A percentile compares a stretch with the other conserved stretches of the same genome.
These are phyloP conservation scores for Anagrus nilaparvatae DNA, from an alignment of 1,140 invertebrate genomes.

Conservation along the genomic window DNA sequence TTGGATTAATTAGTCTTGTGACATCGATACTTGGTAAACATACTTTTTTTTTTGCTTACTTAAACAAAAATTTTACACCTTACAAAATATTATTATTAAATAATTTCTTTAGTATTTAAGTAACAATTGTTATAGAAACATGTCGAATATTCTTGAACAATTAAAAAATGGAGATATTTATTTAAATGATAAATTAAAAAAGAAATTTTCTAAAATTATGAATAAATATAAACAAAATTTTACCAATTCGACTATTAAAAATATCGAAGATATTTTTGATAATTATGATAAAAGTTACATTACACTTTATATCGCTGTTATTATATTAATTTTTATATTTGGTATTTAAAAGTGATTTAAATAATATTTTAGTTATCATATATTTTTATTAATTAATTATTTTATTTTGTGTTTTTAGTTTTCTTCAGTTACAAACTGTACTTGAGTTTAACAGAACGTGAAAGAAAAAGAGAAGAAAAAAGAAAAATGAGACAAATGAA, in stretches of 20 bases:
- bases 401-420: slow-evolving; percentile 48
- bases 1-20: slow-evolving; percentile 24
- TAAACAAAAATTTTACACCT: background rate
- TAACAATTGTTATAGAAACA: background rate
- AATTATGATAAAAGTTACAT: background rate
- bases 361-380: background rate
- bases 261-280: slow-evolving; percentile 20
- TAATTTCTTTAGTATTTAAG: background rate
- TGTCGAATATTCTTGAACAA: slow-evolving; percentile 7
- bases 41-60: background rate
- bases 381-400: slow-evolving; percentile 4
- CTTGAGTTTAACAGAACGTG: slow-evolving; percentile 48
- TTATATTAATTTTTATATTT: slow-evolving; percentile 15
- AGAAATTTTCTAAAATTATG: slow-evolving; percentile 31
- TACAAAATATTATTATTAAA: background rate
- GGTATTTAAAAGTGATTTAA: slow-evolving; percentile 7
- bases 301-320: background rate
- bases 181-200: slow-evolving; percentile 21
- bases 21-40: slow-evolving; percentile 32
- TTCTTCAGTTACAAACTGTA: slow-evolving; percentile 77
- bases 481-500: slow-evolving; percentile 44
- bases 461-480: slow-evolving; percentile 51
- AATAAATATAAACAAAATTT: slow-evolving; percentile 31
- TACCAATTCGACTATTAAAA: background rate
- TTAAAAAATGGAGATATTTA: slow-evolving; percentile 4